Evolutionary conservation across 2,113 vertebrate species (phyloP), one percentile per base, ranked within the genome.

Genomic region (Dasypus novemcinctus): DNA sequence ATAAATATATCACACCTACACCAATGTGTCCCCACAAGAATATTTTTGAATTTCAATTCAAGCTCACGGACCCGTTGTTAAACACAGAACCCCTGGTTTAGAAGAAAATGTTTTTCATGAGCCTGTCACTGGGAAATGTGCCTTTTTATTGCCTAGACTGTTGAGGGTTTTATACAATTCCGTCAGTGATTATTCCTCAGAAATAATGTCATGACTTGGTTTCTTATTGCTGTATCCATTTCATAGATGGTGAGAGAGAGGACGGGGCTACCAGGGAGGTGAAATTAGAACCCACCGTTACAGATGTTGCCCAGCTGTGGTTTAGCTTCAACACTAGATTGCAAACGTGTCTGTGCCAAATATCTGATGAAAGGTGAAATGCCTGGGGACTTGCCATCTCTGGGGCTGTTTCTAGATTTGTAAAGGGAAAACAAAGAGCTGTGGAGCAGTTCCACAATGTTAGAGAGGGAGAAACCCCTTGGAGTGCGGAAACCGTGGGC

Each of bases 151-250:
- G 17, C 87, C 92, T 86, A 25, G 25, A 54, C 82, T 95, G 88
- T 61, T 96, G 57, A 78, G 83, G 71, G 92, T 94, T 97, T 97
- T 95, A 88, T 93, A 90, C 6, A 79, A 94, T 93, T 64, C 87
- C n/a, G 21, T 90, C 74, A 72, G 90, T 85, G 78, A 33, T 84
- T 85, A 95, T 87, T 96, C 29, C 25, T 68, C 74, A 81, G 87
- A 90, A 96, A 96, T 96, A 80, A 95, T 90, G 92, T 95, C 90
- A 92, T 79, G 87, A 69, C 66, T 92, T 87, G 33, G 18, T 87
- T 96, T 94, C 94, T 93, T 95, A 90, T 93, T 93, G 49, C 72
- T 72, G 29, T 83, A 78, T 92, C 80, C 87, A 93, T 88, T 94
- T 93, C 96, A 96, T 74, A 90, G 90, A 93, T 75, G n/a, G 49